A percentile compares a stretch with the other conserved stretches of the same genome.
phyloP scores from a whole-genome alignment of 2,888 invertebrate genomes.

The Cotesia congregata region DNA sequence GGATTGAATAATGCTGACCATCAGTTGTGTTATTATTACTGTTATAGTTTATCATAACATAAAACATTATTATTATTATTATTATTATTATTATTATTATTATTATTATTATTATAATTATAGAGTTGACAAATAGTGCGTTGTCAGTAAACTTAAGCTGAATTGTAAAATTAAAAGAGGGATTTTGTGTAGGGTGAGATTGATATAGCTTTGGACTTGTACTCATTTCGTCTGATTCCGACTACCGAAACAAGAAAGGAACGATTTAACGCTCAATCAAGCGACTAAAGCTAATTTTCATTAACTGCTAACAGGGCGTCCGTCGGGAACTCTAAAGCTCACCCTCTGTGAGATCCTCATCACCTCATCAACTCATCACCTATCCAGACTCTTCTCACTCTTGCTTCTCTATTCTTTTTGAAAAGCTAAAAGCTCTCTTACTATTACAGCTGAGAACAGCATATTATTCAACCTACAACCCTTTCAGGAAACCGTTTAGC shows the following conservation, averaged over 20 bases:
- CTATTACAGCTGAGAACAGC: slow-evolving; percentile 50
- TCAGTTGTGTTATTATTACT: slow-evolving; percentile 38
- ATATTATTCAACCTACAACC: slow-evolving; percentile 5
- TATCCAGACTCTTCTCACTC: slow-evolving; percentile 32
- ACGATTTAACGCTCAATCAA: slow-evolving; percentile 70
- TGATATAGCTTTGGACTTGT: slow-evolving; percentile 49
- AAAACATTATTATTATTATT: slow-evolving; percentile 17
- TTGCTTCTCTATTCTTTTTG: slow-evolving; percentile 39
- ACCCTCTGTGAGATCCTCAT: slow-evolving; percentile 39
- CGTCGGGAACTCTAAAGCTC: slow-evolving; percentile 43
- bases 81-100: slow-evolving; percentile 33
- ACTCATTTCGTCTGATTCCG: not conserved
- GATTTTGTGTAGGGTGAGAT: slow-evolving; percentile 1
- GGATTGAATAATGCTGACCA: slow-evolving; percentile 39
- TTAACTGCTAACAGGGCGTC: slow-evolving; percentile 67
- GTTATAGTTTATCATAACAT: too few relatives aligned
- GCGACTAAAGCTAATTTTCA: slow-evolving; percentile 70
- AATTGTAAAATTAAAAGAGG: slow-evolving; percentile 16
- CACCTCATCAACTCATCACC: slow-evolving; percentile 26
- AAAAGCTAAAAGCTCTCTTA: slow-evolving; percentile 40
- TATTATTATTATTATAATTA: not conserved
- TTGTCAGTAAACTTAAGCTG: slow-evolving; percentile 22
- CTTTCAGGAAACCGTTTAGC: slow-evolving; percentile 1
- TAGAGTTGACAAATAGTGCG: not conserved
- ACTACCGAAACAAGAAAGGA: slow-evolving; percentile 66